Conservation (phyloP, 2,888 invertebrate genomes). For the Tipula lateralis region DNA sequence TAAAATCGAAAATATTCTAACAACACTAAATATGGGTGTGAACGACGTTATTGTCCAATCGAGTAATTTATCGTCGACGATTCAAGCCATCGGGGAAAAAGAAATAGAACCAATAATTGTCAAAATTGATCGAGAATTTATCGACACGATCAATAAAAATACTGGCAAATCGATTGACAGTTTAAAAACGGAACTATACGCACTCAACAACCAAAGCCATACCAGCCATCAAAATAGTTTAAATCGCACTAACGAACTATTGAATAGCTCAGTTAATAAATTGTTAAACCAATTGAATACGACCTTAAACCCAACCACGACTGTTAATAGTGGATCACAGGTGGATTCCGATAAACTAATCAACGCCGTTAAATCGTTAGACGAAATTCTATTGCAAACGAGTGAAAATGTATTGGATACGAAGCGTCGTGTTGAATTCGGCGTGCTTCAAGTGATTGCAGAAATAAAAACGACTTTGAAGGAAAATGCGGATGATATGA, state of each 20-base stretch:
- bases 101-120: neutral
- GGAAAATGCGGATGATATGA: conserved; percentile 60
- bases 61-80: neutral
- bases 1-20: conserved; percentile 49
- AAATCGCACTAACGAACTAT: conserved; percentile 53
- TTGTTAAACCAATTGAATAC: conserved; percentile 55
- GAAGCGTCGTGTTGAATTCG: conserved; percentile 78
- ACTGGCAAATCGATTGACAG: conserved; percentile 57
- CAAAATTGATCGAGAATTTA: conserved; percentile 47
- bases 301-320: conserved; percentile 54
- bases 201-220: conserved; percentile 51
- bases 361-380: conserved; percentile 54
- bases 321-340: conserved; percentile 41
- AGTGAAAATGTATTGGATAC: conserved; percentile 80
- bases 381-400: conserved; percentile 73
- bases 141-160: conserved; percentile 57
- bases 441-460: conserved; percentile 72
- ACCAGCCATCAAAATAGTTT: conserved; percentile 52
- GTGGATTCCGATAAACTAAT: conserved; percentile 45
- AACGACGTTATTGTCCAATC: conserved; percentile 35
- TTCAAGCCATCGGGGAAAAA: neutral
- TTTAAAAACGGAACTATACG: conserved; percentile 51
- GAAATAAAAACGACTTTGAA: conserved; percentile 69
- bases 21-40: conserved; percentile 49
- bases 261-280: conserved; percentile 52